These are phyloP conservation scores for Xenopus borealis DNA, from an alignment of 2,113 vertebrate genomes.

Conservation along the genomic window DNA sequence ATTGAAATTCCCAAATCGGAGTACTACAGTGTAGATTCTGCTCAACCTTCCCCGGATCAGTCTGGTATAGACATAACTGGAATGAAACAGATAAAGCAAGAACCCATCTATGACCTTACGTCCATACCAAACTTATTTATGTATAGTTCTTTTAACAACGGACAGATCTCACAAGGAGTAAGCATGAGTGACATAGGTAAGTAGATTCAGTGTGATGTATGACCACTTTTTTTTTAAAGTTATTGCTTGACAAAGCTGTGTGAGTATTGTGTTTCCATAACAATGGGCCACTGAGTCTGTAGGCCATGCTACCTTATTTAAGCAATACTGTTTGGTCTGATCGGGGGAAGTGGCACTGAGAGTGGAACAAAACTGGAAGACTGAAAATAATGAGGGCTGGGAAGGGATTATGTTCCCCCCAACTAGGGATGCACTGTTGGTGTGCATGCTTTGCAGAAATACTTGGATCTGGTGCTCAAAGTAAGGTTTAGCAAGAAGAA, in stretches of 20 bases:
- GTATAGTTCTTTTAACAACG: conserved; percentile 92
- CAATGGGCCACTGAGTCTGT: not conserved
- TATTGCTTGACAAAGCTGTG: not conserved
- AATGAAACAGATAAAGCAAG: conserved; percentile 98
- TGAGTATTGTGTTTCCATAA: not conserved
- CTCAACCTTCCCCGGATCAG: conserved; percentile 95
- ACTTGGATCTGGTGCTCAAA: too few relatives aligned
- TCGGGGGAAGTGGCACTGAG: too few relatives aligned
- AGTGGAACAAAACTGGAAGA: too few relatives aligned
- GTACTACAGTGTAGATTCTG: conserved; percentile 91
- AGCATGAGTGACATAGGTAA: conserved; percentile 94
- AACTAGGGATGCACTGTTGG: too few relatives aligned
- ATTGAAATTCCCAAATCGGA: conserved; percentile 91
- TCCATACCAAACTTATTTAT: conserved; percentile 96
- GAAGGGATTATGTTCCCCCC: too few relatives aligned
- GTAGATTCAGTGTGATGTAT: conserved; percentile 37
- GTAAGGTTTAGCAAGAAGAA: too few relatives aligned
- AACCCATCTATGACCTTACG: conserved; percentile 96
- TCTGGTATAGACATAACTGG: conserved; percentile 97
- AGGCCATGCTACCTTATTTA: too few relatives aligned
- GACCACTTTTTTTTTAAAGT: not conserved
- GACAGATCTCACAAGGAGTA: conserved; percentile 82
- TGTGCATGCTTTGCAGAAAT: too few relatives aligned
- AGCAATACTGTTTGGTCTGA: too few relatives aligned
- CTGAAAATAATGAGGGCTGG: too few relatives aligned